Percentiles rank a stretch among this genome's conserved stretches.
phyloP scores from a whole-genome alignment of 2,797 vertebrate genomes.

The Trachops cirrhosus region DNA sequence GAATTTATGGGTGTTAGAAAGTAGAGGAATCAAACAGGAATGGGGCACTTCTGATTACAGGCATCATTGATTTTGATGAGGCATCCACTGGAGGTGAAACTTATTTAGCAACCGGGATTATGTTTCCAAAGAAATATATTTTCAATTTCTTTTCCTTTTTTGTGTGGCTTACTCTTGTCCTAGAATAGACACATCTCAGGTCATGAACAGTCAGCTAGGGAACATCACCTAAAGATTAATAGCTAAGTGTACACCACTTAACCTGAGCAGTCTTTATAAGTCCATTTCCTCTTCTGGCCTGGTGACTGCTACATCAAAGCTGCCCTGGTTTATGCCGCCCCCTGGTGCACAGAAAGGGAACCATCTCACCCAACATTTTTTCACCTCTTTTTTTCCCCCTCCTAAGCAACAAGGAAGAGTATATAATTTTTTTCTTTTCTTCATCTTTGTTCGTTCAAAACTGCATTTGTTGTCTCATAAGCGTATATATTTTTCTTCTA shows the following conservation, averaged over 20 bases:
- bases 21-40: conserved; percentile 14
- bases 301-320: not conserved
- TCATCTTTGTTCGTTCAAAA: not conserved
- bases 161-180: conserved; percentile 12
- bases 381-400: accelerated
- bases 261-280: not conserved
- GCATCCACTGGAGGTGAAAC: not conserved
- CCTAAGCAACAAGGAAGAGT: not conserved
- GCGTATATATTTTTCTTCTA: not conserved
- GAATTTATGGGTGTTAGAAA: conserved; percentile 49
- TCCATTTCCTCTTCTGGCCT: not conserved
- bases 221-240: not conserved
- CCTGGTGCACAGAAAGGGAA: not conserved
- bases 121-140: conserved; percentile 17
- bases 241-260: not conserved
- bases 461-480: not conserved
- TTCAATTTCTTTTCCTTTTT: conserved; percentile 60
- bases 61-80: conserved; percentile 56
- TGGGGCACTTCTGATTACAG: conserved; percentile 34
- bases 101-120: conserved; percentile 15
- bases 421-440: not conserved
- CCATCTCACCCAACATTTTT: not conserved
- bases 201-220: not conserved
- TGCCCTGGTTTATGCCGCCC: accelerated
- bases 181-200: not conserved